Evolutionary conservation across 2,113 vertebrate species (phyloP), one percentile per base, ranked within the genome.

Genomic region (Leptobrachium ailaonicum): DNA sequence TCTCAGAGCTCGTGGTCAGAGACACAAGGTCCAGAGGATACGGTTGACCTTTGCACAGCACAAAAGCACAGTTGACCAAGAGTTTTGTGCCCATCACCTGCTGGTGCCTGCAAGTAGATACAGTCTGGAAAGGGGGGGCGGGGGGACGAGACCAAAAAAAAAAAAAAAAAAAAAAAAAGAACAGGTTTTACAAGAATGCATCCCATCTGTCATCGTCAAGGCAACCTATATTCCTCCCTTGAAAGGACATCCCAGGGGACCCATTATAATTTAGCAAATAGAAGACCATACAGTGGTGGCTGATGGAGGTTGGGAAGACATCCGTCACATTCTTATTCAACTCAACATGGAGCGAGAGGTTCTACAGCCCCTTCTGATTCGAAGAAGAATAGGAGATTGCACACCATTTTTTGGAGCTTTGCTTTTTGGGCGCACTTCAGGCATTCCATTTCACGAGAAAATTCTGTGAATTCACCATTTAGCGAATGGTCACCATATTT

Each of bases 11-110:
- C 0, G 90, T 90, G 62, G 87, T 92, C 83, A 97, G 80, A 0
- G 96, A 97, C n/a, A 95, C 90, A 74, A 98, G 88, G 85, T 96
- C 95, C 95, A 97, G 91, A 54, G 83, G 93, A 0, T 92, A 89
- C 84, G 96, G 88, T 69, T 92, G 87, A 7, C 96, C 88, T 82
- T 91, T 92, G 84, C 97, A 98, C 45, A 97, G 90, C 83, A 96
- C 87, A 90, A 90, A 94, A 0, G 95, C 86, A 84, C 96, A 98
- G 88, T 95, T 97, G 2, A 87, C 79, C 87, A 99, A 90, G 70
- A 99, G 93, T 63, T 95, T 94, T 82, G 95, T 94, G 2, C 93
- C 89, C 2, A 82, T 88, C 6, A 94, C 91, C 0, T 90, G 91
- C 13, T 91, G 86, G 0, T 90, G 90, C 83, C 96, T 99, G 90